Evolutionary conservation across 2,888 invertebrate genomes (phyloP), one percentile per base, ranked within the genome.

Genomic region (Mythimna vitellina): DNA sequence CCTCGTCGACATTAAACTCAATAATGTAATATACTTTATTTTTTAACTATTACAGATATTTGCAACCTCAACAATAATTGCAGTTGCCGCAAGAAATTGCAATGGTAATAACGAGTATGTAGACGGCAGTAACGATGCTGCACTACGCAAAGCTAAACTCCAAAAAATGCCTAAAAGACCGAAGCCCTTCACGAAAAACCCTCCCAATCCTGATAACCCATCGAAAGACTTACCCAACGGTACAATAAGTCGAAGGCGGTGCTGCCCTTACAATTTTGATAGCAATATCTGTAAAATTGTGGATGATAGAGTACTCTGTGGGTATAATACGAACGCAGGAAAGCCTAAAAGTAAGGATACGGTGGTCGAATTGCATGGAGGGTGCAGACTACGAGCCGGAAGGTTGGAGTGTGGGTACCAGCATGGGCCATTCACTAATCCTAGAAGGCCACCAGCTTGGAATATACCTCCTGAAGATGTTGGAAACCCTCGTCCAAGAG

Each of bases 351-450:
- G 81, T 60, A 81, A 87, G 6, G 78, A 89, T 32, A 72, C 53
- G 0, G 68, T 80, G 0, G 38, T 83, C 7, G 71, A 87, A 3
- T 69, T 94, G 25, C 78, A 86, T n/a, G 89, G 89, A 53, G 93
- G 92, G 0, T 95, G 95, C 73, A 88, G 92, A 22, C 65, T 94
- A 46, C 88, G 91, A n/a, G 88, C 87, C 17, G 93, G 92, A 1
- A 91, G 95, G 76, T 58, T 95, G 29, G 95, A 95, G 81, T 95
- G 95, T 79, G 95, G 95, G 0, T 95, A 95, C 73, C 75, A 87
- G 3, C 74, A 89, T 10, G 88, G 85, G 1, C 95, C 94, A 4
- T 95, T 85, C 53, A 86, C 78, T 0, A 89, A 75, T 69, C 57
- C 79, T 1, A 80, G 90, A 29, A 86, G 89, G 42, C 89, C 90